Percentiles rank a stretch among this genome's conserved stretches.
Conservation (phyloP, 2,888 invertebrate genomes). For the Cosmopolites sordidus region DNA sequence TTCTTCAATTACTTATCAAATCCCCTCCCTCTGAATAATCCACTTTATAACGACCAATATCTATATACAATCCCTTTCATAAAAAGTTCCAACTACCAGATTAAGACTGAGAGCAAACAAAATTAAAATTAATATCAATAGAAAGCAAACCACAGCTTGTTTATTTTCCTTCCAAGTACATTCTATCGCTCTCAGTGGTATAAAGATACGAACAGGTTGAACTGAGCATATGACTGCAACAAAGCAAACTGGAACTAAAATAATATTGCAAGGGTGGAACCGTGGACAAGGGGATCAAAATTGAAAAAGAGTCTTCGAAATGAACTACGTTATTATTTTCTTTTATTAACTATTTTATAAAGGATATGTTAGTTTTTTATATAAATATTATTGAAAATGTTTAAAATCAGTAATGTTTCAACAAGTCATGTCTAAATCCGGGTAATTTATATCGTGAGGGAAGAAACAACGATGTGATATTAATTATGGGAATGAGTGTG, state of each 20-base stretch:
- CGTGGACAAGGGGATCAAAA: constrained; percentile 12
- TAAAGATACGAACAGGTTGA: not conserved
- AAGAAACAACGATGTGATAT: no score
- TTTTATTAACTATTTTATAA: no score
- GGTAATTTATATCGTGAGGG: no score
- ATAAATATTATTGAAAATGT: no score
- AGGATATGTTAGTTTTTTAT: no score
- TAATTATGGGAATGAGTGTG: no score
- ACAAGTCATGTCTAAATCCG: no score
- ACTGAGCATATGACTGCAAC: constrained; percentile 1
- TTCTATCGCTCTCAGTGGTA: not conserved
- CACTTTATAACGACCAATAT: no score
- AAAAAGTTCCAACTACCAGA: constrained; percentile 6
- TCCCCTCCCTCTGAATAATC: no score
- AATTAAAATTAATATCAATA: constrained; percentile 23
- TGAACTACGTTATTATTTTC: constrained; percentile 1
- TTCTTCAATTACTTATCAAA: no score
- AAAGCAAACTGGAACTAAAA: constrained; percentile 3
- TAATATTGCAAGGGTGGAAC: constrained; percentile 14
- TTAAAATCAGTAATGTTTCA: no score
- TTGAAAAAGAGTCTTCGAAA: constrained; percentile 15
- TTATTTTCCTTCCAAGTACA: constrained; percentile 7
- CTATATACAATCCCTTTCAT: no score
- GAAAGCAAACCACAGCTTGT: constrained; percentile 6
- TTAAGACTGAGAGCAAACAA: constrained; percentile 20